Conservation (phyloP, 2,113 vertebrate species). For the Corvus cornix region DNA sequence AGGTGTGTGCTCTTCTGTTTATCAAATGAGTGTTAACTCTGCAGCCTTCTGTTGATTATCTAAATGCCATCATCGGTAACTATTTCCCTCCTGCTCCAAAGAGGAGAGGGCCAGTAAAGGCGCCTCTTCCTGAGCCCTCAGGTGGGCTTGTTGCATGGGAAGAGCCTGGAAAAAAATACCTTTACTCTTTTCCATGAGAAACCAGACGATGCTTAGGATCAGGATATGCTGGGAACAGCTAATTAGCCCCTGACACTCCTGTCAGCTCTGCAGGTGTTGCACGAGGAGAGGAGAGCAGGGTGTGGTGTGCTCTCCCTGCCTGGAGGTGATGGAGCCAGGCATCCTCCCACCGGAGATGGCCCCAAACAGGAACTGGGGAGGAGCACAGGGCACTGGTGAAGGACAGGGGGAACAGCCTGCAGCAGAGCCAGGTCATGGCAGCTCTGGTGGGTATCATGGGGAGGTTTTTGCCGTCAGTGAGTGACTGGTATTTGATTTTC, state of each 20-base stretch:
- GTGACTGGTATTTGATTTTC: neutral
- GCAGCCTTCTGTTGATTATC: slow-evolving; percentile 37
- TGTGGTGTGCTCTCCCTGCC: neutral
- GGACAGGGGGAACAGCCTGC: neutral
- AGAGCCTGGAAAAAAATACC: neutral
- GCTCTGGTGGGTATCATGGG: neutral
- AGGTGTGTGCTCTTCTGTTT: slow-evolving; percentile 36
- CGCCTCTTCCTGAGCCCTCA: neutral
- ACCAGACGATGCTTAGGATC: neutral
- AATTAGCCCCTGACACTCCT: neutral
- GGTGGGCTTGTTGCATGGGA: neutral
- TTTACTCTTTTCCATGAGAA: neutral
- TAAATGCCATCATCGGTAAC: neutral
- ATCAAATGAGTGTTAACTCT: slow-evolving; percentile 13
- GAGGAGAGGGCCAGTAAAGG: neutral
- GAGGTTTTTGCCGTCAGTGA: neutral
- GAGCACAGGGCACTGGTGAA: rapidly evolving
- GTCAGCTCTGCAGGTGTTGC: neutral
- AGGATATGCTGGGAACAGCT: neutral
- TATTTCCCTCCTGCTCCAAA: slow-evolving; percentile 1
- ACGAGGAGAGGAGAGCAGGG: neutral
- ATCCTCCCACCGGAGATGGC: neutral
- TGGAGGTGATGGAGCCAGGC: neutral
- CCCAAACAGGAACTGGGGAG: neutral
- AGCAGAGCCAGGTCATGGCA: neutral